These are phyloP conservation scores for Ptychobarbus kaznakovi DNA, from an alignment of 2,797 vertebrate genomes.

Conservation along the genomic window DNA sequence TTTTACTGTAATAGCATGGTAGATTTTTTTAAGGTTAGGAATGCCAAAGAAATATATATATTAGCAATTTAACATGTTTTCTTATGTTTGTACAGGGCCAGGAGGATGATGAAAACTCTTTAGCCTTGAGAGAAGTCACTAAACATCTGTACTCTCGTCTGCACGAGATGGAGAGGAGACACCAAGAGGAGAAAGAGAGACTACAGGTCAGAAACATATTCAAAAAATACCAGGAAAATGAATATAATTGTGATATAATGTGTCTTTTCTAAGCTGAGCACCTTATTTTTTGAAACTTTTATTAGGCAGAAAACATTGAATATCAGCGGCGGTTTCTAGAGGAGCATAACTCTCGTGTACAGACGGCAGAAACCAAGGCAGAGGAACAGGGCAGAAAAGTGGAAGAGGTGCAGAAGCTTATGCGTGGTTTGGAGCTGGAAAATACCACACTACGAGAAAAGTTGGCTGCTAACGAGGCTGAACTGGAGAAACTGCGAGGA, in stretches of 20 bases:
- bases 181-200: conserved; percentile 78
- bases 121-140: conserved; percentile 75
- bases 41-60: background rate
- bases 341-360: conserved; percentile 72
- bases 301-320: conserved; percentile 70
- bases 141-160: conserved; percentile 79
- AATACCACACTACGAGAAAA: conserved; percentile 77
- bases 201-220: conserved; percentile 79
- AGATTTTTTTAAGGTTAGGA: background rate
- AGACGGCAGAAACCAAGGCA: conserved; percentile 68
- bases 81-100: conserved; percentile 58
- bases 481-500: conserved; percentile 78
- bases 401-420: conserved; percentile 82
- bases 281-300: conserved; percentile 17
- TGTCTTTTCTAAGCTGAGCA: background rate
- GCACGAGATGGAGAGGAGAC: conserved; percentile 81
- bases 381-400: conserved; percentile 72
- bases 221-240: conserved; percentile 6
- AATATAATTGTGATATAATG: background rate
- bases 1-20: background rate
- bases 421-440: conserved; percentile 83
- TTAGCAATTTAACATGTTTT: conserved; percentile 13
- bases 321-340: conserved; percentile 72
- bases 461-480: conserved; percentile 78
- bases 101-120: conserved; percentile 72